phyloP scores from a whole-genome alignment of 2,113 vertebrate species.

The Emberiza fucata region DNA sequence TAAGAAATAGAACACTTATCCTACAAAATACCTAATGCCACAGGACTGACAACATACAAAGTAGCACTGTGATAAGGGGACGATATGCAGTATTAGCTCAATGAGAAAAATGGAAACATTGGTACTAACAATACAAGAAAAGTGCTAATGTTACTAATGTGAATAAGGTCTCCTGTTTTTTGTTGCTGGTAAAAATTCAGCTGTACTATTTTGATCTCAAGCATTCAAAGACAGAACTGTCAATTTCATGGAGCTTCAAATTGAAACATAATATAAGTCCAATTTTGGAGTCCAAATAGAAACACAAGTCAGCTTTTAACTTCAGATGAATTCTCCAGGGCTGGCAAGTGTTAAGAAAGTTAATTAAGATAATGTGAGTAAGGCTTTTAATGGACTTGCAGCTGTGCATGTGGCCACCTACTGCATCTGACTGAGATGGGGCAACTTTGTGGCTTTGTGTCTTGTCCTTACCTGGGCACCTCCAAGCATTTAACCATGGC shows the following conservation, averaged over 20 bases:
- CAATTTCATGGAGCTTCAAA: not conserved
- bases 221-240: not conserved
- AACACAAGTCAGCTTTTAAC: not conserved
- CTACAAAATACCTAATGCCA: not conserved
- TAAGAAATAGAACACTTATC: not conserved
- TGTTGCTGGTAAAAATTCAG: not conserved
- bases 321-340: not conserved
- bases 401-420: not conserved
- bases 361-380: not conserved
- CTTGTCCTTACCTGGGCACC: not conserved
- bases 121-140: not conserved
- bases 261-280: not conserved
- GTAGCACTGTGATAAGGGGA: not conserved
- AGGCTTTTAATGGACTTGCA: not conserved
- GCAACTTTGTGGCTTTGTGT: not conserved
- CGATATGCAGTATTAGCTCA: not conserved
- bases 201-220: not conserved
- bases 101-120: not conserved
- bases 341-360: not conserved
- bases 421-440: not conserved
- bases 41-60: not conserved
- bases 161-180: not conserved
- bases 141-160: not conserved
- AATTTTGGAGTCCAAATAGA: not conserved
- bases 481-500: rapidly evolving